Conservation (phyloP, 2,888 invertebrate genomes). For the Cephus pygmeus region DNA sequence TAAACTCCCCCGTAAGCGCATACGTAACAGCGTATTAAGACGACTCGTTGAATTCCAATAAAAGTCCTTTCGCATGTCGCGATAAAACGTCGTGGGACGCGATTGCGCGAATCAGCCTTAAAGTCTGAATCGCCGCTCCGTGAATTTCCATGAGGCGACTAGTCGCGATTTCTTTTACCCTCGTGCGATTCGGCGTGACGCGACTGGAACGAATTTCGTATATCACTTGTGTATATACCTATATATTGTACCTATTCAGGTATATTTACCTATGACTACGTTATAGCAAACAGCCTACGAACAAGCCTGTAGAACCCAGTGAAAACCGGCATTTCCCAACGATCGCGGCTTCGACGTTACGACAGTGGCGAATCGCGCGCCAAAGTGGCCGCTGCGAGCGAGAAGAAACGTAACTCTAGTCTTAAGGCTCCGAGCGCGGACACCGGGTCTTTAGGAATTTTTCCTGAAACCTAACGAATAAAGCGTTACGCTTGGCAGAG, state of each 20-base stretch:
- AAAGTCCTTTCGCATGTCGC: neutral
- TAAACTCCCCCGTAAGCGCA: neutral
- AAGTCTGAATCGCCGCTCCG: neutral
- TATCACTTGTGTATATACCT: neutral
- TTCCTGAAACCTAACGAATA: neutral
- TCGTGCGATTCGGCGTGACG: neutral
- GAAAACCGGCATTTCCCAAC: neutral
- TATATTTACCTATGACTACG: neutral
- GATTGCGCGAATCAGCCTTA: neutral
- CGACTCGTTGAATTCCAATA: neutral
- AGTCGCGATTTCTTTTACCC: neutral
- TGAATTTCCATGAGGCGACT: neutral
- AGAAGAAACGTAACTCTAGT: neutral
- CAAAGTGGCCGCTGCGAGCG: neutral
- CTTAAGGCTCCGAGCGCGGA: neutral
- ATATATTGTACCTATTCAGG: neutral
- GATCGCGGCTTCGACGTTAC: neutral
- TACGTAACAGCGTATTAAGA: neutral
- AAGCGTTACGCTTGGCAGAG: neutral
- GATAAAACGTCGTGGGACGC: neutral
- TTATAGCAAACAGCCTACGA: neutral
- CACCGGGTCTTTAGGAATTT: neutral
- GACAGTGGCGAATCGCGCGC: neutral
- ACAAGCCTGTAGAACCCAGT: neutral
- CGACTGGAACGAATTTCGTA: neutral